phyloP scores from a whole-genome alignment of 2,888 invertebrate species.

The Reticulitermes lucifugus region DNA sequence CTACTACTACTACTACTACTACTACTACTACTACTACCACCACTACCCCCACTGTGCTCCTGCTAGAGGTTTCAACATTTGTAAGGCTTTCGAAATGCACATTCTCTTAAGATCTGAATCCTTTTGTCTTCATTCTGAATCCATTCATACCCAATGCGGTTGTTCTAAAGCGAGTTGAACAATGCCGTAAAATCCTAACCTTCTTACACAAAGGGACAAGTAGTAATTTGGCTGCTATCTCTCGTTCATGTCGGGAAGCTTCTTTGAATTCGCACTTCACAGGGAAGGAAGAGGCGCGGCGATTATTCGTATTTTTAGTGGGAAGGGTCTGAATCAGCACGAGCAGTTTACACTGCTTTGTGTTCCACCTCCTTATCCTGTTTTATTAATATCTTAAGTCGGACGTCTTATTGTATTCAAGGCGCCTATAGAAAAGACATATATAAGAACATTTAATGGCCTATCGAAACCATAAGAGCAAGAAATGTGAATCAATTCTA shows the following conservation, averaged over 20 bases:
- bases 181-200: constrained; percentile 12
- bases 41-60: neutral
- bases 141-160: neutral
- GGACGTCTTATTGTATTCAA: no score
- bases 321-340: neutral
- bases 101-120: constrained; percentile 26
- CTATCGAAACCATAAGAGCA: no score
- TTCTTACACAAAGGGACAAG: constrained; percentile 13
- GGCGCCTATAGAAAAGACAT: no score
- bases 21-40: neutral
- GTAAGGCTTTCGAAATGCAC: neutral
- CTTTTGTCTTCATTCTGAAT: constrained; percentile 32
- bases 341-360: neutral
- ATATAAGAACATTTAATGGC: no score
- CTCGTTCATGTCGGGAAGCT: constrained; percentile 16
- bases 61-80: constrained; percentile 14
- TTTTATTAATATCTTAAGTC: no score
- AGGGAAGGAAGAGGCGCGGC: neutral
- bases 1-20: neutral
- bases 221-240: constrained; percentile 37
- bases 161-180: constrained; percentile 2
- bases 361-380: no score
- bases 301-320: constrained; percentile 20
- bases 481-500: no score
- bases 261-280: constrained; percentile 18